Base-by-base conservation (phyloP, 2,113 vertebrate species). In the Urocynchramus pylzowi region DNA sequence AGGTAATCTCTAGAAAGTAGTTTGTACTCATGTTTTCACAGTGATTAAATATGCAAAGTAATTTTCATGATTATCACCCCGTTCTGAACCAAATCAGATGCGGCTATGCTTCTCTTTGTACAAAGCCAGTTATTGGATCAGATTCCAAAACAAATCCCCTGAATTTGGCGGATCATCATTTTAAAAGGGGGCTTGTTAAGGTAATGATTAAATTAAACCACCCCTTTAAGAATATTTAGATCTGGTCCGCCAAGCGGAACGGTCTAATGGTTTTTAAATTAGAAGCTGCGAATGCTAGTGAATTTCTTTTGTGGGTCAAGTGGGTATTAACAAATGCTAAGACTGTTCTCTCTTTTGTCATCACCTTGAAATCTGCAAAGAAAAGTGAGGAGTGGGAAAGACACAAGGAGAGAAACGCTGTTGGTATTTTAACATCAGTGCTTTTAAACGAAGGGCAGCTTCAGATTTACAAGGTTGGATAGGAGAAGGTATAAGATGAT, bases 181-280 rank as follows among this genome's bases (percentile, higher is more conserved):
- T 99, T 98, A 98, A 99, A 99, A 98, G 98, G 98, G 98, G 98
- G 98, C 99, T 99, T 99, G 99, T 99, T 99, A 99, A 98, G 98
- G 98, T 99, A 98, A 99, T 99, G 98, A 99, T 99, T 99, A 98
- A 99, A 99, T 99, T 99, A 99, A 99, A 99, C 98, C 98, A 98
- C 98, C 98, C 99, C 98, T 99, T 99, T 98, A 99, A 99, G 99
- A 99, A 99, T 99, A 99, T 99, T 99, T 98, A 98, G 99, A 99
- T 98, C 97, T 98, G 98, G 98, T 99, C 98, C 97, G 97, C 98
- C 98, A 98, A 99, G 99, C 98, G 98, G 98, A 99, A 99, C 98
- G 97, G 98, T 98, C 98, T 99, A 99, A 99, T 99, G 98, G 98
- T 98, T 99, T 98, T 98, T 98, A 98, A 98, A 99, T 99, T 97